These are phyloP conservation scores for Anabacerthia variegaticeps DNA, from an alignment of 2,797 vertebrate species.

Conservation along the genomic window DNA sequence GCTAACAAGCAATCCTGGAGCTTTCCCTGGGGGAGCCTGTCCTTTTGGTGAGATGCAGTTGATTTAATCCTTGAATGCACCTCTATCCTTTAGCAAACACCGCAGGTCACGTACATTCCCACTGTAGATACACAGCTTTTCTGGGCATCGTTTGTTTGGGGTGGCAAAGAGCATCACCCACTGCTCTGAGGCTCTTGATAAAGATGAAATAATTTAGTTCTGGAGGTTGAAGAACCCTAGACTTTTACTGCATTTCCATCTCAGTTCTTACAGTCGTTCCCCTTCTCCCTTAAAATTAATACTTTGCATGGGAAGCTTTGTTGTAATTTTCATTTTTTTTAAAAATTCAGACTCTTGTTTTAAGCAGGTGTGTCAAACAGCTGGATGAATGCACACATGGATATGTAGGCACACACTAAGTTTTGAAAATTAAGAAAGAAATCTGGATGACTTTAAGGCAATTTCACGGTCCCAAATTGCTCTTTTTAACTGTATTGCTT, in stretches of 20 bases:
- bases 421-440: neutral
- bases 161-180: neutral
- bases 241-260: neutral
- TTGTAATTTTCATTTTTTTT: neutral
- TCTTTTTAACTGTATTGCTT: neutral
- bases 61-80: slow-evolving; percentile 17
- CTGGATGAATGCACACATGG: neutral
- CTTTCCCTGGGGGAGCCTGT: neutral
- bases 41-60: neutral
- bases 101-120: fast-evolving
- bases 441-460: neutral
- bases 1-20: neutral
- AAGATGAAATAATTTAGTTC: neutral
- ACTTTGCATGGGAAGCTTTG: neutral
- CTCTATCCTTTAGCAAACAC: neutral
- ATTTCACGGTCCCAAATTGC: fast-evolving
- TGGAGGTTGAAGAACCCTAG: neutral
- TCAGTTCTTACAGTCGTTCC: neutral
- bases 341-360: neutral
- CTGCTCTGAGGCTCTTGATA: neutral
- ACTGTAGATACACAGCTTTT: neutral
- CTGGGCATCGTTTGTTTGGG: neutral
- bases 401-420: fast-evolving
- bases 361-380: neutral
- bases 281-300: neutral